Evolutionary conservation across 2,797 vertebrate genomes (phyloP), one percentile per base, ranked within the genome.

Genomic region (Tragelaphus eurycerus): DNA sequence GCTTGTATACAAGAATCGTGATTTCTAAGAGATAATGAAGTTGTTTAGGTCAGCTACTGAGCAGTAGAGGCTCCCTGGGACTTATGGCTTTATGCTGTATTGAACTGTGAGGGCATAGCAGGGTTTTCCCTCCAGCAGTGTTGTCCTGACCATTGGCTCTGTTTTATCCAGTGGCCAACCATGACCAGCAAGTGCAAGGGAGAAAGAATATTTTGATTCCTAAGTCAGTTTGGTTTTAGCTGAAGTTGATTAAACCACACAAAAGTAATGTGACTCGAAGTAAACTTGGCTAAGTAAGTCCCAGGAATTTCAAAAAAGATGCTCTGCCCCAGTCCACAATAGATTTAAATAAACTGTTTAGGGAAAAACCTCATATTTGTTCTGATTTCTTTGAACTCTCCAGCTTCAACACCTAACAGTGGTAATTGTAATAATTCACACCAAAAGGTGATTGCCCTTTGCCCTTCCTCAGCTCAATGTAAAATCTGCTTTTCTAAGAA

Each of bases 401-500:
- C 29, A 79, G 31, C 86, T 85, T 95, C 34, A 79, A 23, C 34
- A 60, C 23, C 12, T 50, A 64, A 29, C 14, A 31, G 29, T 83
- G 54, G 38, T 86, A 52, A 8, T 12, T 91, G 46, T 11, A 67
- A 64, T 83, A 90, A 87, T 79, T 93, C 38, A 55, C 57, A 29
- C 2, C 13, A 57, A 46, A 29, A 50, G 19, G 0, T 59, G 29
- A 48, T 19, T 79, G 71, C 59, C 43, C 50, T 52, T 76, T 89
- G 54, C 23, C 81, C 16, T 4, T 84, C 11, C 27, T 7, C 4
- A 52, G n/a, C 38, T 71, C 27, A 50, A 15, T 9, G 31, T 34
- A n/a, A 89, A 59, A 81, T 86, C 25, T 84, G n/a, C 54, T 95
- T 94, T 94, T 71, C 85, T 71, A 78, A 59, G 92, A 84, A 96